phyloP scores from a whole-genome alignment of 2,797 vertebrate species.

The Sciurus vulgaris region DNA sequence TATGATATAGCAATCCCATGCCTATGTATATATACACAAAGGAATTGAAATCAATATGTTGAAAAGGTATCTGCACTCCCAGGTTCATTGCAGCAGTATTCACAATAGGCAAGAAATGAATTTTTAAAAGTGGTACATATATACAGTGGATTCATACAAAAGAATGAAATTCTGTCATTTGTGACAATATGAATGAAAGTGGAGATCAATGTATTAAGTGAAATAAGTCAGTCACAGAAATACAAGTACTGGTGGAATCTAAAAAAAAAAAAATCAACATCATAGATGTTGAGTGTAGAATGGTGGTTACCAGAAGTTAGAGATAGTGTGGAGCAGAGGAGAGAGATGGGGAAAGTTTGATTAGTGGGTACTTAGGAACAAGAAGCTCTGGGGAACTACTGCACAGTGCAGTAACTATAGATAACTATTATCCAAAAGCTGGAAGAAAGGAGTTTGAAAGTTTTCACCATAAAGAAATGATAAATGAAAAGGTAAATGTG shows the following conservation, averaged over 20 bases:
- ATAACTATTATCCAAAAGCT: background rate
- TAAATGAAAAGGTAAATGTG: background rate
- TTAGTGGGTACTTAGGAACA: too few species aligned
- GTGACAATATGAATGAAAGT: background rate
- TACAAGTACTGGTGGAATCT: too few species aligned
- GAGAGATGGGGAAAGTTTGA: too few species aligned
- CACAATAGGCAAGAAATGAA: background rate
- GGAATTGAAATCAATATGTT: background rate
- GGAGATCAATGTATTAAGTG: background rate
- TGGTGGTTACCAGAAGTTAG: background rate
- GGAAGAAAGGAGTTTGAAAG: background rate
- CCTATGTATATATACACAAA: background rate
- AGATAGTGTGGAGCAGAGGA: background rate
- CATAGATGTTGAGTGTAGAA: background rate
- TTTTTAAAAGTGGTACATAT: too few species aligned
- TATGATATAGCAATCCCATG: background rate
- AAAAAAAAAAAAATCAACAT: background rate
- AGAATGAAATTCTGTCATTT: background rate
- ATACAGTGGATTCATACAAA: background rate
- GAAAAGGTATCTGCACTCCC: background rate
- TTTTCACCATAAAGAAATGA: background rate
- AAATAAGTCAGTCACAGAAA: too few species aligned
- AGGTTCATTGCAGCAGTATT: background rate
- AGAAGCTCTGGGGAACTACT: background rate
- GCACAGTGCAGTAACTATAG: background rate